Evolutionary conservation across 2,888 invertebrate genomes (phyloP).

Genomic region (Hyalella azteca): DNA sequence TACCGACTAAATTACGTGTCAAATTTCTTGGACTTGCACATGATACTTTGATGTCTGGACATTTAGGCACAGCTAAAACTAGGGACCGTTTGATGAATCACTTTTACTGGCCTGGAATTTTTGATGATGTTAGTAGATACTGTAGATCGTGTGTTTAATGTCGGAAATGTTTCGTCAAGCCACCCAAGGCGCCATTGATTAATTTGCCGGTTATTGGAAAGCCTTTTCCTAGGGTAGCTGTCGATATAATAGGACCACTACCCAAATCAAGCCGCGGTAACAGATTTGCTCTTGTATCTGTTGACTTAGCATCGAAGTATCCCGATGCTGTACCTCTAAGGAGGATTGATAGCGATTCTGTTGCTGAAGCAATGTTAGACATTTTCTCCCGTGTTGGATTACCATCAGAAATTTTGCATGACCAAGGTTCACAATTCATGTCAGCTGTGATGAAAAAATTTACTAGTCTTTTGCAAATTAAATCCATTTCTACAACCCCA

Average conservation of each 20-base stretch:
- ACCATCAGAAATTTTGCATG: conserved; percentile 11
- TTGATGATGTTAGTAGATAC: background rate
- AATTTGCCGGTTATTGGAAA: background rate
- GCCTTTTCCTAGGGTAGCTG: background rate
- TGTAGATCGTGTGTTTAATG: conserved; percentile 8
- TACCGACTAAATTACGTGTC: background rate
- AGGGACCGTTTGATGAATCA: background rate
- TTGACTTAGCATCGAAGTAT: conserved; percentile 33
- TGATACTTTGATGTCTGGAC: background rate
- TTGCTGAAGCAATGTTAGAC: conserved; percentile 32
- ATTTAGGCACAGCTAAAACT: conserved; percentile 15
- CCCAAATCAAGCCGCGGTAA: background rate
- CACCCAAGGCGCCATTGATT: background rate
- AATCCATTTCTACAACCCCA: background rate
- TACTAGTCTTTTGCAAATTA: background rate
- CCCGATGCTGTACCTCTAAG: conserved; percentile 20
- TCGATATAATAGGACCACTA: conserved; percentile 6
- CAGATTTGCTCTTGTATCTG: background rate
- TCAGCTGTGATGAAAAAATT: conserved; percentile 8
- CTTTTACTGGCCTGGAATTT: conserved; percentile 41
- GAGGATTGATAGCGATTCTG: background rate
- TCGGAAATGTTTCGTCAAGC: background rate
- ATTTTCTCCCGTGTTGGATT: conserved; percentile 15
- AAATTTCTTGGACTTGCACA: background rate
- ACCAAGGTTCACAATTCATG: background rate